phyloP scores from a whole-genome alignment of 2,888 invertebrate genomes.

The Fissipunctia ypsillon region DNA sequence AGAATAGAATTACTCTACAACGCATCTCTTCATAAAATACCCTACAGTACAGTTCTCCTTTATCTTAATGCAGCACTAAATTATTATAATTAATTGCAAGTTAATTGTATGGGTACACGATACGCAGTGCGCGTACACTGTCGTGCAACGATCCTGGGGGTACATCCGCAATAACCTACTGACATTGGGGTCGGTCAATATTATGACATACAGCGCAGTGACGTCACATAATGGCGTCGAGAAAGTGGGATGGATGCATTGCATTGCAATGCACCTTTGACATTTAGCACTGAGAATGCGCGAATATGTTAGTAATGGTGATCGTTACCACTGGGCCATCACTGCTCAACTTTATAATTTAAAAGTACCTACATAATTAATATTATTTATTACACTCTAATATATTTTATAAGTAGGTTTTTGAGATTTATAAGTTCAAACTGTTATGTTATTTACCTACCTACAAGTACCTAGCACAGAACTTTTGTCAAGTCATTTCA shows the following conservation, averaged over 20 bases:
- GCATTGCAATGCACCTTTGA: conserved; percentile 50
- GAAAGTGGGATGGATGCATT: conserved; percentile 54
- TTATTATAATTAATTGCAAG: conserved; percentile 52
- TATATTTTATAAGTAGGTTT: too few species aligned
- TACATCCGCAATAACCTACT: conserved; percentile 62
- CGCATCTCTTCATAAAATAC: conserved; percentile 8
- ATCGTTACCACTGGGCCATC: too few species aligned
- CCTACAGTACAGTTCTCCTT: conserved; percentile 9
- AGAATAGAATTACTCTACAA: conserved; percentile 16
- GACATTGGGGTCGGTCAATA: conserved; percentile 67
- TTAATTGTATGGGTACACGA: conserved; percentile 57
- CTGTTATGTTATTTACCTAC: not conserved
- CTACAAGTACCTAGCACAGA: not conserved
- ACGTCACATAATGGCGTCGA: conserved; percentile 62
- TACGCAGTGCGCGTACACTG: conserved; percentile 32
- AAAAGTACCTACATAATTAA: too few species aligned
- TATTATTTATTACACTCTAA: too few species aligned
- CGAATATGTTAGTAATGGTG: conserved; percentile 9
- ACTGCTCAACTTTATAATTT: too few species aligned
- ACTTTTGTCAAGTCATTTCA: not conserved
- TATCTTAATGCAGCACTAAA: conserved; percentile 51
- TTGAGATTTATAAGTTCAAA: too few species aligned
- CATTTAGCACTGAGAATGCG: conserved; percentile 39
- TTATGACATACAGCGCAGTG: conserved; percentile 56
- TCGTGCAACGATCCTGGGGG: conserved; percentile 63